These are phyloP conservation scores for Goniozus legneri DNA, from an alignment of 1,140 invertebrate genomes.

Conservation along the genomic window DNA sequence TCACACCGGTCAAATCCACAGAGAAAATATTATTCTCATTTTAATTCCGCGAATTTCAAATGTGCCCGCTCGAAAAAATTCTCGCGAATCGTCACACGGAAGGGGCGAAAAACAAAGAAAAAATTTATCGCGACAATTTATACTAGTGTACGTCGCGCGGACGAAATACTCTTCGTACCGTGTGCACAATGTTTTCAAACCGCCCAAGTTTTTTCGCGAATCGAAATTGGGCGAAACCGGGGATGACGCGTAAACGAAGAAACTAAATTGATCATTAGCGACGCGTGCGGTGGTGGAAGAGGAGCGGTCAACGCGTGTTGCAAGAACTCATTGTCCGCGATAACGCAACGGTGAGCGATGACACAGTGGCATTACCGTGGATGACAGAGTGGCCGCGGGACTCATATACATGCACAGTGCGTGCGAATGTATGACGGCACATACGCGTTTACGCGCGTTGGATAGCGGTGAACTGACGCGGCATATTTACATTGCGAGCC, in stretches of 20 bases:
- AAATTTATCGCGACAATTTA: too few relatives aligned
- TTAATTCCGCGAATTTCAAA: too few relatives aligned
- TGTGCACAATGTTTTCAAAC: too few relatives aligned
- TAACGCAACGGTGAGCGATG: constrained; percentile 37
- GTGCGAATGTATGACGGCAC: constrained; percentile 10
- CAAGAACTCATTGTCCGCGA: constrained; percentile 30
- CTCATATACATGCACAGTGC: constrained; percentile 21
- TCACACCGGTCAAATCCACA: too few relatives aligned
- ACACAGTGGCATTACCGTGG: constrained; percentile 45
- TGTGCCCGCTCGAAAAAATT: too few relatives aligned
- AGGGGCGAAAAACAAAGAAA: too few relatives aligned
- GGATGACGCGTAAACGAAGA: background rate
- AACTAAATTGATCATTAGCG: background rate
- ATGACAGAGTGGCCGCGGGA: constrained; percentile 39
- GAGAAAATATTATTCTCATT: too few relatives aligned
- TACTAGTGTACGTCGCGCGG: too few relatives aligned
- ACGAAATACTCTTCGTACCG: too few relatives aligned
- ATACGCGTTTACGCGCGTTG: constrained; percentile 17
- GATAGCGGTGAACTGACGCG: constrained; percentile 43
- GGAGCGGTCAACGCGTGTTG: constrained; percentile 16
- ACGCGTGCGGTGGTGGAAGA: background rate
- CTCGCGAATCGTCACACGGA: too few relatives aligned
- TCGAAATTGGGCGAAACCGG: background rate
- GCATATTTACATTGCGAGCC: constrained; percentile 51
- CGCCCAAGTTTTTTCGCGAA: too few relatives aligned